Conservation (phyloP, 1,140 invertebrate genomes). For the Lethrus apterus region DNA sequence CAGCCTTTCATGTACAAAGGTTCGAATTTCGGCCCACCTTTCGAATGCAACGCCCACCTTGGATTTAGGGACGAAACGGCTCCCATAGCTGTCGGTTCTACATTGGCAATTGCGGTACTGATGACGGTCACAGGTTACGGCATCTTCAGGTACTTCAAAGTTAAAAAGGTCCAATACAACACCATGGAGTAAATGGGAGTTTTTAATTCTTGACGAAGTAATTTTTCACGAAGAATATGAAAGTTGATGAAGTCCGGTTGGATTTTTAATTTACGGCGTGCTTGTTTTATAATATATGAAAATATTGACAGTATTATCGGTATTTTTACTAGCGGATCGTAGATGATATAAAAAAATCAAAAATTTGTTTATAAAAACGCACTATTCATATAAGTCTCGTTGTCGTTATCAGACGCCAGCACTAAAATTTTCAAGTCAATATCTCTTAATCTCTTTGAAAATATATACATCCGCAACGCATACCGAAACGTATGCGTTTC, state of each 20-base stretch:
- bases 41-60: conserved; percentile 44
- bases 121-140: conserved; percentile 77
- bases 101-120: conserved; percentile 70
- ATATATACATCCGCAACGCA: no score
- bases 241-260: not conserved
- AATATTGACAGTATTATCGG: not conserved
- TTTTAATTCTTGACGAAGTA: no score
- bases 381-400: no score
- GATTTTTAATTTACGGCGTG: no score
- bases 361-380: not conserved
- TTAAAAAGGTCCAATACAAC: conserved; percentile 87
- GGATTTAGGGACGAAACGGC: conserved; percentile 70
- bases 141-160: conserved; percentile 77
- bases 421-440: no score
- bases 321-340: not conserved
- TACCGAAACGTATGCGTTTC: no score
- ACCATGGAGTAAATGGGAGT: conserved; percentile 70
- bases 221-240: not conserved
- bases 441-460: no score
- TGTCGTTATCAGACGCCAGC: no score
- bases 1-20: conserved; percentile 61
- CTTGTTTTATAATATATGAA: no score
- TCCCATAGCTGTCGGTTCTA: conserved; percentile 80
- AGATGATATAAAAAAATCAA: not conserved
- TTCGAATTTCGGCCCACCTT: conserved; percentile 53